These are phyloP conservation scores for Nycticebus coucang DNA, from an alignment of 2,113 vertebrate genomes.

Conservation along the genomic window DNA sequence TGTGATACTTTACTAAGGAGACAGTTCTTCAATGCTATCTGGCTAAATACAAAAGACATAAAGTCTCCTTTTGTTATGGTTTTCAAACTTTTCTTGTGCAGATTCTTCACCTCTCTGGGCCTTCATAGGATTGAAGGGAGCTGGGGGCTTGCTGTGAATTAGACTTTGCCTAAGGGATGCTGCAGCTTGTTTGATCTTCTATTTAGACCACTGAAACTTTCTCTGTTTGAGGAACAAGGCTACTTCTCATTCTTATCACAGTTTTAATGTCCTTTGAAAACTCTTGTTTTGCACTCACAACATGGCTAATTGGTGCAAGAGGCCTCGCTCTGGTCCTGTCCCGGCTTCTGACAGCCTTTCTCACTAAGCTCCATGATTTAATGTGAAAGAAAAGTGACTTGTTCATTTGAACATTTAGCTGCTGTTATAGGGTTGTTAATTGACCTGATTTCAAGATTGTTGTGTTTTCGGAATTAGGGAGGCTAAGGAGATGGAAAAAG, in stretches of 20 bases:
- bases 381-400: neutral
- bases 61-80: too few relatives aligned
- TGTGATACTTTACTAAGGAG: too few relatives aligned
- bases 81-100: neutral
- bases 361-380: neutral
- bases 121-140: neutral
- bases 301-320: neutral
- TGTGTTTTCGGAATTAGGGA: neutral
- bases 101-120: neutral
- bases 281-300: neutral
- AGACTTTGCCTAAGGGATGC: neutral
- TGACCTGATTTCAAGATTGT: neutral
- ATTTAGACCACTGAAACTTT: neutral
- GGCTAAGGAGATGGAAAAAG: neutral
- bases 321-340: neutral
- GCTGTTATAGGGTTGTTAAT: neutral
- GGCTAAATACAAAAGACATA: too few relatives aligned
- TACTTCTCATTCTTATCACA: neutral
- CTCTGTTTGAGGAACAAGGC: neutral
- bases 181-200: neutral
- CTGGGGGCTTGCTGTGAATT: neutral
- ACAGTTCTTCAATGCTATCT: too few relatives aligned
- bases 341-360: neutral
- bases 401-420: neutral
- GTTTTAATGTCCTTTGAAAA: neutral